Evolutionary conservation across 2,797 vertebrate genomes (phyloP), one percentile per base, ranked within the genome.

Genomic region (Esox lucius): DNA sequence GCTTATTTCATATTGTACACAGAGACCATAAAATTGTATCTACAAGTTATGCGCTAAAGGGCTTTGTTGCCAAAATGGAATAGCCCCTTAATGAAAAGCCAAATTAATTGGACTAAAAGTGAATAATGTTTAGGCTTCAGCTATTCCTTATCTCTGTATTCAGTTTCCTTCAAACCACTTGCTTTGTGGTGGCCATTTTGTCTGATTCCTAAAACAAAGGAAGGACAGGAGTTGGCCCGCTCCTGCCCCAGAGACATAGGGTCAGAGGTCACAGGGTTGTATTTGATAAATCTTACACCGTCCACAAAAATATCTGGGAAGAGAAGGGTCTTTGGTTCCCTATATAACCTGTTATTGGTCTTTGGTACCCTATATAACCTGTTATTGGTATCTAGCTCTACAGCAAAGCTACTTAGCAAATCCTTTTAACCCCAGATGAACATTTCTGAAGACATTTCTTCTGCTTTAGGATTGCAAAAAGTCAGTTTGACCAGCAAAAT

Each of bases 361-460:
- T n/a, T n/a, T n/a, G n/a, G n/a, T n/a, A n/a, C n/a, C n/a, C n/a
- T n/a, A n/a, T n/a, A n/a, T n/a, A n/a, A n/a, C n/a, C n/a, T n/a
- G n/a, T n/a, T n/a, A n/a, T n/a, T n/a, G n/a, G n/a, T n/a, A n/a
- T n/a, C 70, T 48, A 48, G 61, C 77, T 78, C 69, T 72, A 35
- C 78, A 80, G 73, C 76, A 85, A 79, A 75, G 75, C 80, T 80
- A 81, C 84, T 85, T 77, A 80, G 84, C 78, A 78, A 80, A n/a
- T 51, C 17, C 17, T 51, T 51, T 15, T 16, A 5, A 5, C 5
- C 0, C 49, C 51, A 17, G 49, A 51, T 19, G 5, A 53, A 0
- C 17, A 53, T 53, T 26, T 13, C 13, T 26, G 64, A 68, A 74
- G 53, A 61, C 42, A 28, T 74, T 76, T 48, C 33, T 70, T 51